Base-by-base conservation (phyloP, 2,797 vertebrate genomes). In the Mormyrus hasselquistii region DNA sequence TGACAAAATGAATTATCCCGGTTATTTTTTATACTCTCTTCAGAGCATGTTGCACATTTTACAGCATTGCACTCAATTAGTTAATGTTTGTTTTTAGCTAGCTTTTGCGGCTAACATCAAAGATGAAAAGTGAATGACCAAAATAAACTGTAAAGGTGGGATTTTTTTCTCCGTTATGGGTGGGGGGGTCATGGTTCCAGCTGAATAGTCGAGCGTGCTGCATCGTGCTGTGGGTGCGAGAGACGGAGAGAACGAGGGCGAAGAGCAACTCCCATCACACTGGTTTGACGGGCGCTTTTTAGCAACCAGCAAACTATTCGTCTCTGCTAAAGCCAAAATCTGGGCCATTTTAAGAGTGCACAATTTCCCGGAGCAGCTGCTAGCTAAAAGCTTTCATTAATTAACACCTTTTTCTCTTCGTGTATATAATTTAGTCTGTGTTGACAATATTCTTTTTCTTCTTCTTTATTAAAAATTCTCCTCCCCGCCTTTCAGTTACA, bases 101-200 rank as follows among this genome's bases (percentile, higher is more conserved):
- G 96, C 96, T 93, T 96, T 95, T 94, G 93, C 95, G 95, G 94
- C 95, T 95, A 96, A 97, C 97, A 98, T 98, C 97, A 98, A 97
- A 98, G 97, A 98, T 97, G 97, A 98, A 98, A 96, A 95, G 50
- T 88, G 79, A 73, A 59, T 86, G 52, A 84, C 52, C 38, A 89
- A 85, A 47, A 84, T 84, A 84, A 87, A 47, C 38, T 7, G 50
- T 50, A 95, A 93, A 84, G 49, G 49, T 29, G 82, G 82, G 82
- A 22, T 84, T 84, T 84, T 84, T 52, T 79, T 44, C 62, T 4
- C 69, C 38, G n/a, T 50, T 84, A 25, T 84, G 82, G 79, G 44
- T 52, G 47, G 82, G 44, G 47, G n/a, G 3, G 4, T 5, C 25
- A 47, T 84, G 10, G n/a, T 84, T 52, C 92, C 88, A 87, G 92